Percentiles rank a stretch among this genome's conserved stretches.
phyloP scores from a whole-genome alignment of 2,113 vertebrate species.

The Aegotheles bennettii region DNA sequence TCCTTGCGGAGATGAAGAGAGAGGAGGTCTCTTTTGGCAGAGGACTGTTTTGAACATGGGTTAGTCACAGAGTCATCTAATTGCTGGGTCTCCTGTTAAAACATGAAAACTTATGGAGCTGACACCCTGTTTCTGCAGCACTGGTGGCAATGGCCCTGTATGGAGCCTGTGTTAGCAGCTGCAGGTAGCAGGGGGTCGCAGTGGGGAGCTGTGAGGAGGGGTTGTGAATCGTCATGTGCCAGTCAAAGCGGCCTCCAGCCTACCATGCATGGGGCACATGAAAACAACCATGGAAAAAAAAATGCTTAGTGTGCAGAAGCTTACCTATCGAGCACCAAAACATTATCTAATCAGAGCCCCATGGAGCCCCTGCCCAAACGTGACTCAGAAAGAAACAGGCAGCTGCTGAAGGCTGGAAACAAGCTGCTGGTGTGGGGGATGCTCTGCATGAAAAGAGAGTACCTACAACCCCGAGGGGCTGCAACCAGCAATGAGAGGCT shows the following conservation, averaged over 20 bases:
- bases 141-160: neutral
- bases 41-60: neutral
- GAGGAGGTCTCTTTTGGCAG: neutral
- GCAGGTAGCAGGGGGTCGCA: neutral
- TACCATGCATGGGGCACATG: fast-evolving
- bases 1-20: neutral
- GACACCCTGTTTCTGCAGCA: neutral
- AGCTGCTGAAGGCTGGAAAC: neutral
- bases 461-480: too few species aligned
- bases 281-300: neutral
- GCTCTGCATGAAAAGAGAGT: neutral
- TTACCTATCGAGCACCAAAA: neutral
- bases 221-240: fast-evolving
- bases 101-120: neutral
- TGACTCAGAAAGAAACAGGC: neutral
- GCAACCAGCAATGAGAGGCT: neutral
- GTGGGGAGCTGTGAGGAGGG: neutral
- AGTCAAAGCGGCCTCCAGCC: neutral
- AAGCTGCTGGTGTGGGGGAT: neutral
- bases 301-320: neutral
- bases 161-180: neutral
- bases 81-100: neutral
- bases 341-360: neutral
- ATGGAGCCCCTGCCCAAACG: fast-evolving
- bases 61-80: fast-evolving